Conservation (phyloP, 2,888 invertebrate species). For the Meloe dianella region DNA sequence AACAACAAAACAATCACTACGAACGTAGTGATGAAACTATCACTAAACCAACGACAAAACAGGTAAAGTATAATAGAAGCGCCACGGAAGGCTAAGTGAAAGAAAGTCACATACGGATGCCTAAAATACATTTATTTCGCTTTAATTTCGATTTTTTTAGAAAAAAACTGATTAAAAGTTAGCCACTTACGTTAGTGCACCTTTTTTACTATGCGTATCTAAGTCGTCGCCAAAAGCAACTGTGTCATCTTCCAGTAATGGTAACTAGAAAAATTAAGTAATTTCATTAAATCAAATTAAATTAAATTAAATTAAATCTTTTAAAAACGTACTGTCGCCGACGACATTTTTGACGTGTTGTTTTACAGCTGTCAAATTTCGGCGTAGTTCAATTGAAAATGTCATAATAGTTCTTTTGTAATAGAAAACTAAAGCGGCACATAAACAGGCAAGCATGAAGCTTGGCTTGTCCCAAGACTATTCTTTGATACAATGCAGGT, state of each 20-base stretch:
- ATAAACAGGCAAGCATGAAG: neutral
- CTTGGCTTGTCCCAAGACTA: too few relatives aligned
- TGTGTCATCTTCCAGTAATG: conserved; percentile 85
- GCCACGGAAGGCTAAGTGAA: conserved; percentile 88
- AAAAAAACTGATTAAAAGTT: neutral
- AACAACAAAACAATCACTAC: conserved; percentile 87
- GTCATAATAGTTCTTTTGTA: neutral
- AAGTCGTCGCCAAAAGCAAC: conserved; percentile 83
- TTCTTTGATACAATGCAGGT: too few relatives aligned
- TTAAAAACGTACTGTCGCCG: conserved; percentile 23
- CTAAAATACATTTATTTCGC: conserved; percentile 64
- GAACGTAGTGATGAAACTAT: conserved; percentile 96
- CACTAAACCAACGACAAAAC: conserved; percentile 87
- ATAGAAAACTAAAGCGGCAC: neutral
- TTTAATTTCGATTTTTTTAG: neutral
- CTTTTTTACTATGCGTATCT: conserved; percentile 35
- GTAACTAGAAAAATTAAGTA: conserved; percentile 68
- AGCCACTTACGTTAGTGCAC: conserved; percentile 45
- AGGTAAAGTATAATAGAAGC: conserved; percentile 86
- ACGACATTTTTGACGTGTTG: conserved; percentile 24
- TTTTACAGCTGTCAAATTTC: neutral
- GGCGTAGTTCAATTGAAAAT: neutral
- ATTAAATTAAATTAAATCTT: neutral
- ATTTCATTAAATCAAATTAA: conserved; percentile 9
- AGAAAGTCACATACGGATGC: conserved; percentile 91